Conservation (phyloP, 2,888 invertebrate species). For the Pyrrhopygopsis socrates region DNA sequence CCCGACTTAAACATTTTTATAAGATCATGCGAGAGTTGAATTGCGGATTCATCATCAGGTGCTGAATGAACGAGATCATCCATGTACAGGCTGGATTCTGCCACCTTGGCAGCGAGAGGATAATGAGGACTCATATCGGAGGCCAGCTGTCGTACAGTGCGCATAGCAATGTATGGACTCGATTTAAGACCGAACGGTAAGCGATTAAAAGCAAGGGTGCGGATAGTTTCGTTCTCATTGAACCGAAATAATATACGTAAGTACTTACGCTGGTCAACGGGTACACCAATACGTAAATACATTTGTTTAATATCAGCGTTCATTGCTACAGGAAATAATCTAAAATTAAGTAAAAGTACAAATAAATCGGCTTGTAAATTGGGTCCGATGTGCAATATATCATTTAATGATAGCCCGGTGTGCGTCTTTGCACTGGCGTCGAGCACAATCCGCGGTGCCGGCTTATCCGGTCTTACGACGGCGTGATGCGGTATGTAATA, state of each 20-base stretch:
- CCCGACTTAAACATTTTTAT: constrained; percentile 42
- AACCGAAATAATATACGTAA: constrained; percentile 51
- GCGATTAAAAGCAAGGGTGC: constrained; percentile 24
- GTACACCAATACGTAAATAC: constrained; percentile 38
- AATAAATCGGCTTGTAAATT: constrained; percentile 70
- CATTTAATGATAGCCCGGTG: constrained; percentile 55
- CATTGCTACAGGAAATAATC: constrained; percentile 61
- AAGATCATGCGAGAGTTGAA: constrained; percentile 21
- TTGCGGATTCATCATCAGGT: constrained; percentile 1
- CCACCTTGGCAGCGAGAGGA: not conserved
- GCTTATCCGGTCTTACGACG: constrained; percentile 43
- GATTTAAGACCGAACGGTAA: constrained; percentile 42
- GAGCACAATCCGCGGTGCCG: constrained; percentile 27
- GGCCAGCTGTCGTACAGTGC: constrained; percentile 27
- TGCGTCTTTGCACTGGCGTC: constrained; percentile 56
- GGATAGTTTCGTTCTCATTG: constrained; percentile 21
- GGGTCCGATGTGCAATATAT: constrained; percentile 62
- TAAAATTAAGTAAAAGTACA: constrained; percentile 56
- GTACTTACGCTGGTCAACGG: constrained; percentile 29
- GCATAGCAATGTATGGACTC: constrained; percentile 58
- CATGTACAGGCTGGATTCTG: not conserved
- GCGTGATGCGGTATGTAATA: constrained; percentile 58
- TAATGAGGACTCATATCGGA: no score
- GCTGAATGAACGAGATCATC: constrained; percentile 27
- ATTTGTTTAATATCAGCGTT: constrained; percentile 69